These are phyloP conservation scores for Heptranchias perlo DNA, from an alignment of 2,113 vertebrate genomes.

Conservation along the genomic window DNA sequence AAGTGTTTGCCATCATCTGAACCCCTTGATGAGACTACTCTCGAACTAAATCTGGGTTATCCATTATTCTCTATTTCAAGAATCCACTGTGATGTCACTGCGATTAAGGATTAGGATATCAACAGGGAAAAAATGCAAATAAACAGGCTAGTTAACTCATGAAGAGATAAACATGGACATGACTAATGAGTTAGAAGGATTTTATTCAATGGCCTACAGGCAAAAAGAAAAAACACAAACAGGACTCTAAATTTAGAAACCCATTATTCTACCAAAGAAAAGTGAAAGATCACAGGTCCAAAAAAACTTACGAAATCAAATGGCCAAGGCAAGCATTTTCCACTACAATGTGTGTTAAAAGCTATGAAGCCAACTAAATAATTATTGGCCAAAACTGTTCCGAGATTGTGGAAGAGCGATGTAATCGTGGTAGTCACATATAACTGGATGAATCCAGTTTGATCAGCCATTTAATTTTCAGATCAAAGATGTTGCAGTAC, in stretches of 20 bases:
- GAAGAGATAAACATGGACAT: not conserved
- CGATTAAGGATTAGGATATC: not conserved
- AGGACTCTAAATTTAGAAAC: not conserved
- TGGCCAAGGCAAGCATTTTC: not conserved
- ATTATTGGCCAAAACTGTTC: not conserved
- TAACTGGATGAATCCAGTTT: constrained; percentile 23
- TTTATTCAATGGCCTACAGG: not conserved
- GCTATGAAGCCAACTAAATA: not conserved
- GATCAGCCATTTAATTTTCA: not conserved
- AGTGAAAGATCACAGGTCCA: not conserved
- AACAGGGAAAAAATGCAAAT: not conserved
- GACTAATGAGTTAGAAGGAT: not conserved
- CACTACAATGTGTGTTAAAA: not conserved
- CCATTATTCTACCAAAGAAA: not conserved
- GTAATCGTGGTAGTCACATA: not conserved
- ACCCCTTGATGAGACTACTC: not conserved
- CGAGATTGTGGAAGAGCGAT: not conserved
- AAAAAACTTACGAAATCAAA: not conserved
- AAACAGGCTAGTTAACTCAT: not conserved
- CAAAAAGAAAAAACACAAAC: not conserved
- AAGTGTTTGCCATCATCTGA: not conserved
- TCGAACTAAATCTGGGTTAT: no score
- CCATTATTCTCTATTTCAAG: not conserved
- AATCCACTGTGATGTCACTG: not conserved
- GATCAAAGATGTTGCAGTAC: constrained; percentile 27